Percentiles rank a stretch among this genome's conserved stretches.
Evolutionary conservation across 2,888 invertebrate genomes (phyloP).

Genomic region (Nebria salina): DNA sequence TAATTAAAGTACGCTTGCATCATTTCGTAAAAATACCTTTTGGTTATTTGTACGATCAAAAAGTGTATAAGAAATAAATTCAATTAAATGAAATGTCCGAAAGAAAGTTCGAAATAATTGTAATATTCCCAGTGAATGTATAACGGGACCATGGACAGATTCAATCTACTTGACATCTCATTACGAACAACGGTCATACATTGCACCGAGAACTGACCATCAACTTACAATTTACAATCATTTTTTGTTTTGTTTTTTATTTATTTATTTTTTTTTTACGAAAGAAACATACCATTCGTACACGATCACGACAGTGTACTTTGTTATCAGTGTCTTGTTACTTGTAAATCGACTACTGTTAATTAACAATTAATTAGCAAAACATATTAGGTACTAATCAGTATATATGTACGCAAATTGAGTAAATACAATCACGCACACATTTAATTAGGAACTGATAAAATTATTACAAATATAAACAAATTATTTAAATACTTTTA

Average conservation of each 20-base stretch:
- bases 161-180: background rate
- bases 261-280: background rate
- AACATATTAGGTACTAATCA: too few species aligned
- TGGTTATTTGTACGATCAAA: background rate
- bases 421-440: too few species aligned
- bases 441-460: too few species aligned
- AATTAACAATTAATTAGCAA: background rate
- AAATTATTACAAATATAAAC: too few species aligned
- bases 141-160: background rate
- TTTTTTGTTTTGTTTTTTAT: background rate
- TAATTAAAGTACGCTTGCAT: too few species aligned
- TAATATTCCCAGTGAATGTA: background rate
- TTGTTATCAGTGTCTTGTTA: background rate
- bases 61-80: background rate
- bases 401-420: too few species aligned
- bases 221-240: background rate
- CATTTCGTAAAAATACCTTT: background rate
- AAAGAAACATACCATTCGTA: background rate
- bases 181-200: background rate
- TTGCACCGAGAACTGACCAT: background rate
- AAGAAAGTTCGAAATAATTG: background rate
- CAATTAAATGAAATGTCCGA: background rate
- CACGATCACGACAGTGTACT: background rate
- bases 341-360: background rate
- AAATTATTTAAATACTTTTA: too few species aligned